Evolutionary conservation across 2,797 vertebrate species (phyloP), one percentile per base, ranked within the genome.

Genomic region (Odontamblyopus lacepedii): DNA sequence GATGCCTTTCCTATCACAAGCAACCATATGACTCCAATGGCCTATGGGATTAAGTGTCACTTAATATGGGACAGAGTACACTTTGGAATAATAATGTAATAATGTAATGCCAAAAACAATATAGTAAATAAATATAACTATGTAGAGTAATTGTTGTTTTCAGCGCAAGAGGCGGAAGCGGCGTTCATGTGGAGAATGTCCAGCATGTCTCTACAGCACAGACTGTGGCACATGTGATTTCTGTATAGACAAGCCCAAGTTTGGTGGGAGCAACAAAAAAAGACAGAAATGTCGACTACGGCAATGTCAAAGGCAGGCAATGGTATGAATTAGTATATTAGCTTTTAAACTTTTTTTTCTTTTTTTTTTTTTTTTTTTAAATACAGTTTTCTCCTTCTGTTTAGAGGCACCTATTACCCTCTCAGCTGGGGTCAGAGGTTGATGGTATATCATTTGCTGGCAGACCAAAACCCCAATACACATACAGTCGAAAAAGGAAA

Each of bases 211-310:
- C 51, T 92, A 92, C 76, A 93, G 91, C 76, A 92, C 87, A 72
- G 96, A 97, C 91, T 97, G 96, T 29, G 96, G 96, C 79, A 91
- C 88, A 3, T 97, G 96, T 27, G 96, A 97, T 87, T 97, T 96
- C 90, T 97, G 96, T 84, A 85, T 92, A 29, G 96, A 97, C 92
- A 97, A 97, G 83, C 96, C 96, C 79, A 97, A 96, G 86, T 97
- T 97, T 48, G 96, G 96, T 19, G 96, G 96, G 83, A 95, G 93
- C 81, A 97, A 97, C 85, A 95, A 95, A 85, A 96, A 96, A 90
- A 93, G 95, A 78, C 96, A 97, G 88, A 97, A 97, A 83, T 97
- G 96, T 82, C 95, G 96, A 51, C 93, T 95, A 74, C 94, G 95
- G 26, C 96, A 97, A 70, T 97, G 96, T 84, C 93, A 95, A 87